Evolutionary conservation across 2,888 invertebrate genomes (phyloP), one percentile per base, ranked within the genome.

Genomic region (Campopleginae sp.): DNA sequence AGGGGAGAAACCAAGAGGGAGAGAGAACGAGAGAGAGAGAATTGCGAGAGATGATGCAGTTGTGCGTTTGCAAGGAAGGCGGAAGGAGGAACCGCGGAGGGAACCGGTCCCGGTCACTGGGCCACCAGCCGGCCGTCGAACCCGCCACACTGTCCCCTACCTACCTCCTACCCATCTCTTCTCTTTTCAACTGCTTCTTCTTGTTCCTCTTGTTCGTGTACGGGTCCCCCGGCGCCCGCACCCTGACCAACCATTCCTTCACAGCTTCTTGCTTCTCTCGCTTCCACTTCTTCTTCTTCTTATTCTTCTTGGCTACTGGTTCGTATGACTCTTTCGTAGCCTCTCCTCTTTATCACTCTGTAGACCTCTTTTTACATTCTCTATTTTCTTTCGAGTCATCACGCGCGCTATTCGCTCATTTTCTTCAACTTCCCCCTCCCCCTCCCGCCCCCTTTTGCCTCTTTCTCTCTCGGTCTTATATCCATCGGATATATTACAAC

Each of bases 21-120:
- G 65, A 65, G 70, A 33, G 66, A 76, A 19, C 44, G 78, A 87
- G 81, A 85, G 84, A 87, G 89, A 87, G 85, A 85, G 87, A 85
- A 85, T 85, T 82, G 88, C 86, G 91, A 42, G 72, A 91, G 91
- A 93, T 92, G 93, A 93, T 93, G 93, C 93, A 93, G 93, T 93
- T 93, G 93, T 93, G 93, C 93, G 93, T 93, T 93, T 90, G 93
- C 93, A 92, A 93, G 92, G 93, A 93, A 93, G 93, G 93, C 93
- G 93, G 93, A 93, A 93, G 93, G 92, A 93, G 93, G 93, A 93
- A 93, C 92, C 92, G 91, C 91, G 90, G 91, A 93, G 93, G 93
- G 93, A 93, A 93, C 93, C 93, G 93, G 93, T 93, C 93, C 93
- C 93, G 93, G 93, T 93, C 93, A 93, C 93, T 93, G 93, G 93